These are phyloP conservation scores for Mylabris phalerata DNA, from an alignment of 1,140 invertebrate genomes.

Conservation along the genomic window DNA sequence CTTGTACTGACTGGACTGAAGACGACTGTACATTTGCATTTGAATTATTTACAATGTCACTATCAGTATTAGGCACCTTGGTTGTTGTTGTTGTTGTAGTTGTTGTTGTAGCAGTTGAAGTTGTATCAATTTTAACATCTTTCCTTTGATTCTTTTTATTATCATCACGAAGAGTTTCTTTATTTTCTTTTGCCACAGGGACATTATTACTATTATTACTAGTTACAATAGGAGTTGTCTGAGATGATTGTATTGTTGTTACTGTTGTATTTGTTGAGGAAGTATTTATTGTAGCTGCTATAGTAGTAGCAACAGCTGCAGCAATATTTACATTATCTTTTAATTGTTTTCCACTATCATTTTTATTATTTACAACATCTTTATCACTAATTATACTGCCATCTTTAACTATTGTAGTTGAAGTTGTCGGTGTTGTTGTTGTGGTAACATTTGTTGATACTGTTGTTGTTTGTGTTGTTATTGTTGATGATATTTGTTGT, in stretches of 20 bases:
- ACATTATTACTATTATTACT: background rate
- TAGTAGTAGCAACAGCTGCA: background rate
- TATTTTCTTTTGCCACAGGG: too few species aligned
- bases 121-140: too few species aligned
- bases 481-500: background rate
- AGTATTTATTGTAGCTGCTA: background rate
- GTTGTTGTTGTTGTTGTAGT: too few species aligned
- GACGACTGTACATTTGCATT: background rate
- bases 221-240: background rate
- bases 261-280: background rate
- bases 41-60: too few species aligned
- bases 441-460: conserved; percentile 4
- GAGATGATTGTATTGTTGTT: conserved; percentile 5
- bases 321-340: conserved; percentile 10
- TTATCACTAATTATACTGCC: background rate
- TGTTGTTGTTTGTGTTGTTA: background rate
- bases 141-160: too few species aligned
- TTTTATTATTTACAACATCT: conserved; percentile 21
- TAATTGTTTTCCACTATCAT: conserved; percentile 16
- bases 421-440: background rate
- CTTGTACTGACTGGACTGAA: background rate
- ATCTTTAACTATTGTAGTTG: conserved; percentile 11
- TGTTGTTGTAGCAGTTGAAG: too few species aligned
- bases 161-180: too few species aligned
- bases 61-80: too few species aligned